Evolutionary conservation across 1,140 invertebrate species (phyloP).

Genomic region (Drosophila auraria): DNA sequence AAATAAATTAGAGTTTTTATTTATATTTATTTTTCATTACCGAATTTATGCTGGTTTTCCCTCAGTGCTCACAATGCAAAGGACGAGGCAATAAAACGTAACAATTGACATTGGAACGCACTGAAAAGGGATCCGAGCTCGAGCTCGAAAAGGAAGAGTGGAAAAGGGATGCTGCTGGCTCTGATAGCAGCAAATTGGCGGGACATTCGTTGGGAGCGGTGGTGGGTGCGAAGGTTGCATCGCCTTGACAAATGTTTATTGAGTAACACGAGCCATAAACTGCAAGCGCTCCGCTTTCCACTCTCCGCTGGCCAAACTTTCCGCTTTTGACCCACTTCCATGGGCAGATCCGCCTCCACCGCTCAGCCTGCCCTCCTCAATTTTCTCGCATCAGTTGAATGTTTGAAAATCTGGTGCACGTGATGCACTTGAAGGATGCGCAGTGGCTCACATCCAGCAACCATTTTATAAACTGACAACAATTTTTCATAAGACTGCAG

Average conservation of each 20-base stretch:
- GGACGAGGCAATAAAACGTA: conserved; percentile 72
- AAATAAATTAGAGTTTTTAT: too few species aligned
- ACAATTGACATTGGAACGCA: conserved; percentile 67
- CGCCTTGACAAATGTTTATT: conserved; percentile 76
- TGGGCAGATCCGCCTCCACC: background rate
- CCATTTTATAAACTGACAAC: conserved; percentile 81
- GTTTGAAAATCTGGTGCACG: conserved; percentile 62
- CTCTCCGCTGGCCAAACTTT: conserved; percentile 26
- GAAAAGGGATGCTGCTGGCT: conserved; percentile 26
- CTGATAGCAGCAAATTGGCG: conserved; percentile 67
- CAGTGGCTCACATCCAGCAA: conserved; percentile 61
- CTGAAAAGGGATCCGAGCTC: conserved; percentile 28
- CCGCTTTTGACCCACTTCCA: conserved; percentile 61
- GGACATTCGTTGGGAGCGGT: conserved; percentile 7
- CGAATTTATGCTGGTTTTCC: background rate
- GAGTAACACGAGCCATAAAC: conserved; percentile 75
- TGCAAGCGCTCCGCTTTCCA: conserved; percentile 26
- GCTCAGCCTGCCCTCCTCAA: conserved; percentile 1
- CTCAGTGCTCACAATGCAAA: conserved; percentile 32
- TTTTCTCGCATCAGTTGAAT: conserved; percentile 39
- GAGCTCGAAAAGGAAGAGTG: conserved; percentile 8
- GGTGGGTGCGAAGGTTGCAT: conserved; percentile 34
- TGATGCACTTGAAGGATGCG: conserved; percentile 63
- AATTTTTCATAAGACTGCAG: conserved; percentile 68
- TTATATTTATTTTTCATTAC: background rate